Conservation (phyloP, 1,140 invertebrate species). For the Sogatella furcifera region DNA sequence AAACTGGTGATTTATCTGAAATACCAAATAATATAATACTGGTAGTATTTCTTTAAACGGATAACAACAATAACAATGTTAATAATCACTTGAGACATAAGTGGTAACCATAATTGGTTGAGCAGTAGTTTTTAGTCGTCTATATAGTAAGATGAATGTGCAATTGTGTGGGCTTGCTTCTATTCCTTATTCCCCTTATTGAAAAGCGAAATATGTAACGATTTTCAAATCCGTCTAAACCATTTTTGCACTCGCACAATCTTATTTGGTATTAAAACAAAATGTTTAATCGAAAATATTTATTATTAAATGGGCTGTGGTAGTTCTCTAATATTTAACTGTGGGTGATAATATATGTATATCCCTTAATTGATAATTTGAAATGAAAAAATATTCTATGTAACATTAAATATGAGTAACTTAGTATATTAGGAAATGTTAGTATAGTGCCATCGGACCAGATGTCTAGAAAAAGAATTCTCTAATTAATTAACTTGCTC, state of each 20-base stretch:
- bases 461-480: background rate
- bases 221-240: conserved; percentile 14
- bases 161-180: background rate
- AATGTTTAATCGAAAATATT: conserved; percentile 11
- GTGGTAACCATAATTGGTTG: no score
- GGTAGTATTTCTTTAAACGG: no score
- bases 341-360: conserved; percentile 12
- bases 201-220: conserved; percentile 3
- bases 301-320: conserved; percentile 15
- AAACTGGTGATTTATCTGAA: no score
- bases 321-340: conserved; percentile 16
- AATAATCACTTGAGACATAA: background rate
- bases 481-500: no score
- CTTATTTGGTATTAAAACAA: conserved; percentile 8
- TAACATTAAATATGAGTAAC: background rate
- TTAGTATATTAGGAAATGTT: background rate
- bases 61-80: background rate
- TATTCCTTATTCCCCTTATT: background rate
- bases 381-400: no score
- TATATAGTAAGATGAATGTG: background rate
- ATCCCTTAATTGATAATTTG: no score
- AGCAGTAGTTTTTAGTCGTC: background rate
- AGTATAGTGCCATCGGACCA: conserved; percentile 15
- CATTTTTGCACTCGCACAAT: conserved; percentile 15
- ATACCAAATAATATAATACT: no score